These are phyloP conservation scores for Plebejus anna DNA, from an alignment of 2,888 invertebrate genomes.

Conservation along the genomic window DNA sequence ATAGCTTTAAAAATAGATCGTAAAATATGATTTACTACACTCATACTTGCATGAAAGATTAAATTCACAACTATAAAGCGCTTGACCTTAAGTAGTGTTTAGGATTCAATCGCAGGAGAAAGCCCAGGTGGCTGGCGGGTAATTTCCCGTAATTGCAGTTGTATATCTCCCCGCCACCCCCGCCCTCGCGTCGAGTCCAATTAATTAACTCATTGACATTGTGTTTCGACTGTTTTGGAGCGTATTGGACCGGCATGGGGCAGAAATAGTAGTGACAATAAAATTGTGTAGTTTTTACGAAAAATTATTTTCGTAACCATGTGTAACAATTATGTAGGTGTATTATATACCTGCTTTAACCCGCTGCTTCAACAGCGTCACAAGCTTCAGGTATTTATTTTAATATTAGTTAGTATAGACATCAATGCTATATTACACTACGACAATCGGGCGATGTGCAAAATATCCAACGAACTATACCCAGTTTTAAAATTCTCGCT, in stretches of 20 bases:
- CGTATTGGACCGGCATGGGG: slow-evolving; percentile 12
- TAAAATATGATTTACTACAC: no score
- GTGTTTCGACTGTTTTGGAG: slow-evolving; percentile 2
- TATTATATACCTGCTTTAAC: no score
- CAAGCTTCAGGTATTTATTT: no score
- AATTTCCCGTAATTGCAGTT: slow-evolving; percentile 31
- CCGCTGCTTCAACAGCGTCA: no score
- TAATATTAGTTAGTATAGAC: no score
- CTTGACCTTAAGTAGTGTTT: slow-evolving; percentile 3
- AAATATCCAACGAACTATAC: no score
- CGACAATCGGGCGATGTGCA: no score
- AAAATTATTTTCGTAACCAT: not conserved
- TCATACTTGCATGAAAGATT: not conserved
- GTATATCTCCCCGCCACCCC: not conserved
- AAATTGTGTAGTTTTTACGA: not conserved
- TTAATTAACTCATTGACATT: slow-evolving; percentile 28
- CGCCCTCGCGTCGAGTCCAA: not conserved
- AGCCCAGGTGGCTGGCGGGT: slow-evolving; percentile 28
- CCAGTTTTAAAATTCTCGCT: no score
- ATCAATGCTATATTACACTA: no score
- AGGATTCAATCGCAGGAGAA: slow-evolving; percentile 17
- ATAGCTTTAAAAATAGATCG: no score
- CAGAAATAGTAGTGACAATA: not conserved
- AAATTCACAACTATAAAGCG: not conserved
- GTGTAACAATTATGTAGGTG: no score